Base-by-base conservation (phyloP, 2,888 invertebrate genomes). In the Sarcophaga carnaria region DNA sequence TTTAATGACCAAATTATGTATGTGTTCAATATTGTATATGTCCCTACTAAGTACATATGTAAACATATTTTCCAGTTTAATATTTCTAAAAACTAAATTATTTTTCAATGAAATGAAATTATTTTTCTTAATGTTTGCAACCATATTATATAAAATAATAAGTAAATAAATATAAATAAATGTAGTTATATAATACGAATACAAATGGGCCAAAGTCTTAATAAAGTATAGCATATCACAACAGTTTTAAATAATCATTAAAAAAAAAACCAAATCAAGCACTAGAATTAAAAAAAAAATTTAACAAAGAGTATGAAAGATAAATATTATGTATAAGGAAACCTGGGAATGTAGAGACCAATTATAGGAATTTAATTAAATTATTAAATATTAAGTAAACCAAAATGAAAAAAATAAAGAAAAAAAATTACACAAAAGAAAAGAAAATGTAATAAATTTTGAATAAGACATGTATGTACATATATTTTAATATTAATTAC, bases 171-270 rank as follows among this genome's bases (percentile, higher is more conserved):
- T 54, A 6, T 17, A 54, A 17, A 17, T 54, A 14, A 12, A 54
- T 54, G 14, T 86, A 87, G 17, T 54, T 83, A 69, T 67, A 81
- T 77, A 11, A 74, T 70, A 63, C 69, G 27, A 67, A 82, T 59
- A 69, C 62, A 74, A 80, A 80, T 82, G 79, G 76, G 77, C 86
- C 82, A 86, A 86, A 84, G 80, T 72, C 63, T 79, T 66, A 60
- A 64, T 66, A 60, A 64, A 75, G 20, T 83, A 80, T 66, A 85
- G 76, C 81, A 85, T 80, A 84, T 83, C 78, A 67, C 70, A 63
- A 17, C 69, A 49, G 27, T 75, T 54, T 54, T 74, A 70, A 66
- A 71, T 12, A 54, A 14, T 12, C 17, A 54, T 54, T 12, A 14
- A 54, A 14, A 54, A 22, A 70, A 20, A 22, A 59, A 14, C 25